These are phyloP conservation scores for Oreocharis arfaki DNA, from an alignment of 2,113 vertebrate species.

Conservation along the genomic window DNA sequence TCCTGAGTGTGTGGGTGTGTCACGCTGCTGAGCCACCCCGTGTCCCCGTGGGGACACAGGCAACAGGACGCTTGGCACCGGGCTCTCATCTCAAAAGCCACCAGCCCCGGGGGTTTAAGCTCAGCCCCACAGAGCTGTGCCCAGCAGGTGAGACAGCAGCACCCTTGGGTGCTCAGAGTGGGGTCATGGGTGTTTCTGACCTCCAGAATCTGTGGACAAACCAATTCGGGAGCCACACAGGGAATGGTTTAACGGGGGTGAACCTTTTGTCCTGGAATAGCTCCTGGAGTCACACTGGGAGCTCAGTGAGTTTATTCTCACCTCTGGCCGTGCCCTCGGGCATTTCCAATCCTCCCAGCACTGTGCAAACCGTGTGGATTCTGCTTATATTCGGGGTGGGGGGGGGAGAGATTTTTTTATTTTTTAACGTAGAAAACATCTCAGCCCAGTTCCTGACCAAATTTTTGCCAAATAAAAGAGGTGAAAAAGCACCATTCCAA, in stretches of 20 bases:
- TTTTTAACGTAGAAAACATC: neutral
- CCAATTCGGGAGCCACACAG: rapidly evolving
- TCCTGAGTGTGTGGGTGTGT: neutral
- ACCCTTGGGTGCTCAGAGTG: rapidly evolving
- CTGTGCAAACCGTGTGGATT: neutral
- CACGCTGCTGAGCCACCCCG: neutral
- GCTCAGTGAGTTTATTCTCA: neutral
- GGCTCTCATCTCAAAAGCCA: neutral
- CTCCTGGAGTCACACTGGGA: neutral
- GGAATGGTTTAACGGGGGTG: neutral
- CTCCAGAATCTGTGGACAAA: neutral
- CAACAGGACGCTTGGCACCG: neutral
- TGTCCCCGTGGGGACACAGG: neutral
- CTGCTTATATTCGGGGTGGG: neutral
- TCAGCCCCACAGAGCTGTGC: neutral
- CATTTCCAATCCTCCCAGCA: neutral
- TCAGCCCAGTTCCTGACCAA: neutral
- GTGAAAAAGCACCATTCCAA: rapidly evolving
- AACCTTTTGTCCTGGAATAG: neutral
- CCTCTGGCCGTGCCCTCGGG: rapidly evolving
- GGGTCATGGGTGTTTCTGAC: neutral
- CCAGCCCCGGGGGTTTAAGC: rapidly evolving
- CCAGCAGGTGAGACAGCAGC: neutral
- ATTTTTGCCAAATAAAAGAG: neutral
- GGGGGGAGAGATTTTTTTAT: too few species aligned